Percentiles rank a stretch among this genome's conserved stretches.
Evolutionary conservation across 2,113 vertebrate genomes (phyloP).

Genomic region (Hiodon alosoides): DNA sequence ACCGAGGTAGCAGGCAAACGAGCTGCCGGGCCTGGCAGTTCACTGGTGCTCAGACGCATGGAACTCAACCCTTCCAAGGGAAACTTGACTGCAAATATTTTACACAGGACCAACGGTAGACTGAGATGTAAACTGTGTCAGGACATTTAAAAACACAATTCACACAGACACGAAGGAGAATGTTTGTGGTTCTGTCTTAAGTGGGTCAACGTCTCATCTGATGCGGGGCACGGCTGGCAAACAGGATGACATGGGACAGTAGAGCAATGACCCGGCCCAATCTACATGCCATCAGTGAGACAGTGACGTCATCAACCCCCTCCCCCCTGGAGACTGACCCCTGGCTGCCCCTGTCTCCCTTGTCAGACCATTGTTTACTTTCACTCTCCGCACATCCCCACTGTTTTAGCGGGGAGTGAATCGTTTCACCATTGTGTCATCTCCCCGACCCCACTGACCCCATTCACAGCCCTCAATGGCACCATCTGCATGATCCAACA

Average conservation of each 20-base stretch:
- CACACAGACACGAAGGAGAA: no score
- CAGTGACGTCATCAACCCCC: background rate
- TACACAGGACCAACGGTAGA: no score
- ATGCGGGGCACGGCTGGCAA: no score
- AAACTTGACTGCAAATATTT: no score
- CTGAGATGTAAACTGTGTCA: no score
- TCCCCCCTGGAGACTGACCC: slow-evolving; percentile 12
- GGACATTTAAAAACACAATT: no score
- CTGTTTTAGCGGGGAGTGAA: slow-evolving; percentile 55
- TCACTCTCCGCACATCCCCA: slow-evolving; percentile 59
- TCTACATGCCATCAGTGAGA: slow-evolving; percentile 25
- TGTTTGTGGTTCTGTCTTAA: no score
- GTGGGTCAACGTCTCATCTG: no score
- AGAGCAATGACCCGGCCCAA: slow-evolving; percentile 6
- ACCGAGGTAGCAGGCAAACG: no score
- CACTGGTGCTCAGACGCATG: no score
- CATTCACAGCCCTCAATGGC: slow-evolving; percentile 67
- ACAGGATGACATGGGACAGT: background rate
- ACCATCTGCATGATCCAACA: slow-evolving; percentile 74
- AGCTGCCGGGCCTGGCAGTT: no score
- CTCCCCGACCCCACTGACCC: slow-evolving; percentile 64
- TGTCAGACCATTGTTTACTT: slow-evolving; percentile 61
- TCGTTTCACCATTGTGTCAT: slow-evolving; percentile 70
- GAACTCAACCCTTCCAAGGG: no score
- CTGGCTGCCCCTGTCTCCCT: slow-evolving; percentile 27